Conservation (phyloP, 2,888 invertebrate genomes). For the Gandaritis pyraliata region DNA sequence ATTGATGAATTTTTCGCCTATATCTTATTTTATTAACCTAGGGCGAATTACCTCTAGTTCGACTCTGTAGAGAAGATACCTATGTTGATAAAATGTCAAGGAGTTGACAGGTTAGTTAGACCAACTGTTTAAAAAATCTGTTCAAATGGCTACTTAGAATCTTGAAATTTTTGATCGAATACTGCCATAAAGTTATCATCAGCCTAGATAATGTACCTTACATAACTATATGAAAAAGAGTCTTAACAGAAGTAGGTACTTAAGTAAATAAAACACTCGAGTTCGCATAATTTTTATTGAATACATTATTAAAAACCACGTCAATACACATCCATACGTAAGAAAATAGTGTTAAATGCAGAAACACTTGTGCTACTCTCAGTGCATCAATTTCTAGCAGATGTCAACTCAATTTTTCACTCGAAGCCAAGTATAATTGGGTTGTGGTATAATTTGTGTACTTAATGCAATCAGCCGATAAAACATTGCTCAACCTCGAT, state of each 20-base stretch:
- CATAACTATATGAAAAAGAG: background rate
- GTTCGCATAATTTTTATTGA: conserved; percentile 67
- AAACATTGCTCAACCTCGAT: conserved; percentile 4
- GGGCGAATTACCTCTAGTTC: too few species aligned
- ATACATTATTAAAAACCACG: conserved; percentile 78
- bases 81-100: too few species aligned
- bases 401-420: conserved; percentile 21
- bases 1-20: conserved; percentile 5
- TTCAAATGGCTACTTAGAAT: too few species aligned
- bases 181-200: too few species aligned
- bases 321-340: conserved; percentile 72
- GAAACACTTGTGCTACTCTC: conserved; percentile 61
- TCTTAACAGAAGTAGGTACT: background rate
- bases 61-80: background rate
- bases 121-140: too few species aligned
- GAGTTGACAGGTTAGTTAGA: background rate
- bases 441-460: conserved; percentile 1
- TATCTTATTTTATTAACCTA: conserved; percentile 7
- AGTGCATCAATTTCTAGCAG: conserved; percentile 54
- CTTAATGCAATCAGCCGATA: conserved; percentile 16
- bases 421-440: conserved; percentile 7
- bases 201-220: too few species aligned
- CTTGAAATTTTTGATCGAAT: too few species aligned
- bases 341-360: conserved; percentile 68
- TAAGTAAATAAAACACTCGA: conserved; percentile 51